Conservation (phyloP, 2,888 invertebrate species). For the Pachliopta kotzebuea region DNA sequence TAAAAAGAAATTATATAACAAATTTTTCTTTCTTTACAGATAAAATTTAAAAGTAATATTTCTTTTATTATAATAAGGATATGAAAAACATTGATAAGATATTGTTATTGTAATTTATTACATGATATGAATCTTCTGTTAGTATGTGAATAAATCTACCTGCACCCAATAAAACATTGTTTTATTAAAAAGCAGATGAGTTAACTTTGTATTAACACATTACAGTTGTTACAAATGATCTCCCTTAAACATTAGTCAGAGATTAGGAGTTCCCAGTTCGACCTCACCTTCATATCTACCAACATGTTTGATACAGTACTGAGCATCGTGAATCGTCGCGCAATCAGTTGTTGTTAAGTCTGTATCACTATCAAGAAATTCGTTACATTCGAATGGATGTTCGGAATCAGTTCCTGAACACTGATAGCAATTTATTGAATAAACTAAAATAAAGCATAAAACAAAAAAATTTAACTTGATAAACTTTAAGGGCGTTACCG, state of each 20-base stretch:
- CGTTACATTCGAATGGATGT: slow-evolving; percentile 91
- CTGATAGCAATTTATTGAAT: slow-evolving; percentile 90
- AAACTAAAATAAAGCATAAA: slow-evolving; percentile 65
- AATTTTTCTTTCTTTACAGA: no score
- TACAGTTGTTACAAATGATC: neutral
- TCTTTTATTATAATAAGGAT: no score
- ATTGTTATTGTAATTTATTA: neutral
- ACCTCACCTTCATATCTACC: slow-evolving; percentile 93
- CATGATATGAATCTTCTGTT: neutral
- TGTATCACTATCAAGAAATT: slow-evolving; percentile 84
- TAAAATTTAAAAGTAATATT: neutral
- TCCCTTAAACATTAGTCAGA: neutral
- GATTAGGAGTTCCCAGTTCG: neutral
- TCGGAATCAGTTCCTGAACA: slow-evolving; percentile 91
- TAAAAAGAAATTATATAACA: no score
- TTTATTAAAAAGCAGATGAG: neutral
- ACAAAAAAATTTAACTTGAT: slow-evolving; percentile 31
- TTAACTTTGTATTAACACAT: neutral
- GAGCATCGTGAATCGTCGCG: slow-evolving; percentile 89
- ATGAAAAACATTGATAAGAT: neutral
- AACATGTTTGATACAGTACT: slow-evolving; percentile 95
- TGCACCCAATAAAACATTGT: neutral
- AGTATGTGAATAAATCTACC: neutral
- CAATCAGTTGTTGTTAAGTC: slow-evolving; percentile 86
- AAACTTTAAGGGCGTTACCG: slow-evolving; percentile 44